Evolutionary conservation across 2,888 invertebrate genomes (phyloP).

Genomic region (Sepioteuthis lessoniana): DNA sequence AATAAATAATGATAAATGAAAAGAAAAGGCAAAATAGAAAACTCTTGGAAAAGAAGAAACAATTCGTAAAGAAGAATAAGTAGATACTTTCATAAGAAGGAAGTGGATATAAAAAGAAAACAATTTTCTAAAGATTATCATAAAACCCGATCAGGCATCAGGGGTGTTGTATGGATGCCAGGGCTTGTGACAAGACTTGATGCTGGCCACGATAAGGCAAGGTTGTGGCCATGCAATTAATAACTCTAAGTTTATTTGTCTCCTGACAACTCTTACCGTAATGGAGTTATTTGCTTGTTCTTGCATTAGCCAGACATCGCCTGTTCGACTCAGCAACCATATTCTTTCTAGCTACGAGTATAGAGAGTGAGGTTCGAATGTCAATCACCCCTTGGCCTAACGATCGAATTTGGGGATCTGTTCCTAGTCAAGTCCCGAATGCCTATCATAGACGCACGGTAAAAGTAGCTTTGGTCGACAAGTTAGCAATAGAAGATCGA

Average conservation of each 20-base stretch:
- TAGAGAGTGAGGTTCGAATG: not conserved
- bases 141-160: not conserved
- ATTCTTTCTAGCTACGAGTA: not conserved
- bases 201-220: not conserved
- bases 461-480: not conserved
- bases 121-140: no score
- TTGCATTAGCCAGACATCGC: not conserved
- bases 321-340: not conserved
- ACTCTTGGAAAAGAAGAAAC: no score
- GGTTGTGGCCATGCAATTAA: not conserved
- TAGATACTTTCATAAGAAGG: no score
- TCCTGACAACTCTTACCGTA: not conserved
- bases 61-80: no score
- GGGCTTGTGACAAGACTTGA: not conserved
- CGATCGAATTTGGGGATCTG: not conserved
- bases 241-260: not conserved
- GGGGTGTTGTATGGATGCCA: not conserved
- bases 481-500: not conserved
- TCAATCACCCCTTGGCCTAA: not conserved
- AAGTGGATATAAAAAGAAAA: no score
- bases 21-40: no score
- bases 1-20: no score
- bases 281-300: not conserved
- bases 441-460: not conserved
- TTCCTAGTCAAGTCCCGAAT: not conserved